phyloP scores from a whole-genome alignment of 2,113 vertebrate species.

The Cinclus cinclus region DNA sequence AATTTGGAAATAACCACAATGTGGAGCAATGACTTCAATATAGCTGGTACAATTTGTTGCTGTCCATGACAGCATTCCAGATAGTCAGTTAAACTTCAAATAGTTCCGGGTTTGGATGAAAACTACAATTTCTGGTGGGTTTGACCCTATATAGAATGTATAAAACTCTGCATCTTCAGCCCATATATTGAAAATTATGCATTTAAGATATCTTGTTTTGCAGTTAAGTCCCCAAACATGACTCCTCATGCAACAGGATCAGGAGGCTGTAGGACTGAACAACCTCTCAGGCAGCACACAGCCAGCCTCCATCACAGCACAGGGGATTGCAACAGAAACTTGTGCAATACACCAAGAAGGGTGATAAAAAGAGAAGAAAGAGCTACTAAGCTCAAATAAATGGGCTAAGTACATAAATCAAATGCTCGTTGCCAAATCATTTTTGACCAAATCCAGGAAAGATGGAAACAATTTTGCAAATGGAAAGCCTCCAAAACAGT shows the following conservation, averaged over 20 bases:
- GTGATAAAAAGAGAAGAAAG: background rate
- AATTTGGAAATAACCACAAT: background rate
- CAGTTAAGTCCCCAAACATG: background rate
- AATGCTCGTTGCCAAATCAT: background rate
- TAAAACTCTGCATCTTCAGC: background rate
- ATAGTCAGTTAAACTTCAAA: background rate
- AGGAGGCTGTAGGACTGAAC: background rate
- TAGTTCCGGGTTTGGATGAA: background rate
- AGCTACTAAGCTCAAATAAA: background rate
- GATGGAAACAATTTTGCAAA: constrained; percentile 26
- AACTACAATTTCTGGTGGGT: background rate
- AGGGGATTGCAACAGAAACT: background rate
- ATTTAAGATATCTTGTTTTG: background rate
- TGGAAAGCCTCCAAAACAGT: constrained; percentile 20
- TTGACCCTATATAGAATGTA: background rate
- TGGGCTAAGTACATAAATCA: background rate
- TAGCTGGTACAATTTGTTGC: background rate
- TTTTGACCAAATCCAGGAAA: constrained; percentile 21
- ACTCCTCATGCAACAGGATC: background rate
- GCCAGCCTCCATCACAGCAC: accelerated
- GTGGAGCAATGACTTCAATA: background rate
- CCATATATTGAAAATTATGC: background rate
- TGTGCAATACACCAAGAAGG: background rate
- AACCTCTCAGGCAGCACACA: background rate
- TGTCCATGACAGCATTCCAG: background rate